Conservation (phyloP, 2,888 invertebrate genomes). For the Tholera decimalis region DNA sequence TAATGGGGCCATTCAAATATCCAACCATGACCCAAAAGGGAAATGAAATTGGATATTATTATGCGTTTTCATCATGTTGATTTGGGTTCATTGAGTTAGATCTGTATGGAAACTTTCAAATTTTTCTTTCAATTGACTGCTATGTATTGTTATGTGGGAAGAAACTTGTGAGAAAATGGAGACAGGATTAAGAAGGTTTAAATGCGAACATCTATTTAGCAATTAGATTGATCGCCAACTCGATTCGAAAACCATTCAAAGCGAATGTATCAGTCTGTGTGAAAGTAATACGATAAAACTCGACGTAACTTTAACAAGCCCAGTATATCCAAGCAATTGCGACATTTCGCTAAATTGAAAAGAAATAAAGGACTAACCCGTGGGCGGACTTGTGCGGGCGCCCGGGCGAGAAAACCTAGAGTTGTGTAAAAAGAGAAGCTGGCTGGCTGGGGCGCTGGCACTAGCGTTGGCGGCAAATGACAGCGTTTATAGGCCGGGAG, state of each 20-base stretch:
- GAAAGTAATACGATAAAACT: conserved; percentile 38
- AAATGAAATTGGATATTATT: conserved; percentile 53
- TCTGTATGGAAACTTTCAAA: conserved; percentile 19
- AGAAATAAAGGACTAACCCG: conserved; percentile 62
- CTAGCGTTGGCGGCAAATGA: conserved; percentile 69
- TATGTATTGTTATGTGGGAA: background rate
- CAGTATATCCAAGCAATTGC: conserved; percentile 57
- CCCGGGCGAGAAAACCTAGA: conserved; percentile 62
- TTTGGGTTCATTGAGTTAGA: conserved; percentile 43
- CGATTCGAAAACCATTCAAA: background rate
- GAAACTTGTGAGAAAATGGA: conserved; percentile 1
- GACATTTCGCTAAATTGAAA: conserved; percentile 55
- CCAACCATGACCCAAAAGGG: conserved; percentile 43
- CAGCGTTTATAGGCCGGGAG: conserved; percentile 64
- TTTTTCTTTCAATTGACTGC: conserved; percentile 16
- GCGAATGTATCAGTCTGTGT: conserved; percentile 6
- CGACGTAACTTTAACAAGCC: conserved; percentile 35
- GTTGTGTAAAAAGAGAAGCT: conserved; percentile 65
- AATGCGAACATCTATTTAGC: background rate
- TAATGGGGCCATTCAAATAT: conserved; percentile 68
- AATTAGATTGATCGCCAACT: conserved; percentile 2
- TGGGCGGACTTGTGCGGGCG: conserved; percentile 68
- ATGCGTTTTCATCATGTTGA: conserved; percentile 43
- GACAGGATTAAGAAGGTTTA: background rate
- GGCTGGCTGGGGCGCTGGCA: conserved; percentile 16